Evolutionary conservation across 2,113 vertebrate species (phyloP).

Genomic region (Amphiprion percula): DNA sequence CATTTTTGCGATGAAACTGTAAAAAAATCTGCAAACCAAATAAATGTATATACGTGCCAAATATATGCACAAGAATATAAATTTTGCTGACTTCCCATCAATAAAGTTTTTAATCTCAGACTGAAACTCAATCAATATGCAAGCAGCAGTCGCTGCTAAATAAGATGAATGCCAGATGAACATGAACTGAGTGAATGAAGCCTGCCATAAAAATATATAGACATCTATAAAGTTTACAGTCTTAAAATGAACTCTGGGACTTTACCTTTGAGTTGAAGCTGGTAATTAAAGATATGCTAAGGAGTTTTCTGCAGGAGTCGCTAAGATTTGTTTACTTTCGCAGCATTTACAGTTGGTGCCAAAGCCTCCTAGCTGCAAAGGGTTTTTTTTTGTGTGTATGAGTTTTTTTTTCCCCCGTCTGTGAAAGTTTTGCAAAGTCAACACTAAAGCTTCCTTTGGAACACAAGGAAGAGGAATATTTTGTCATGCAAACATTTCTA

Average conservation of each 20-base stretch:
- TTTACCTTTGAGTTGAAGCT: conserved; percentile 37
- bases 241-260: conserved; percentile 49
- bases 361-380: conserved; percentile 16
- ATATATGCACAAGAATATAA: background rate
- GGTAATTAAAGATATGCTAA: conserved; percentile 52
- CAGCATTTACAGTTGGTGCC: conserved; percentile 16
- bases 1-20: background rate
- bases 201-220: conserved; percentile 37
- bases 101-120: conserved; percentile 10
- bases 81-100: conserved; percentile 6
- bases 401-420: background rate
- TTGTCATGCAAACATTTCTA: background rate
- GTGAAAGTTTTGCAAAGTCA: conserved; percentile 31
- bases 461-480: background rate
- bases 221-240: conserved; percentile 54
- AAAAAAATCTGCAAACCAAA: background rate
- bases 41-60: background rate
- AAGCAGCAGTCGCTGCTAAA: background rate
- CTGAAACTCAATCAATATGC: conserved; percentile 9
- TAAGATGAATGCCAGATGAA: conserved; percentile 20
- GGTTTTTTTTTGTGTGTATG: background rate
- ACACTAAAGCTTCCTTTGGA: background rate
- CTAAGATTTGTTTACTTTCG: conserved; percentile 37
- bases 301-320: conserved; percentile 24
- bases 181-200: conserved; percentile 21